Percentiles rank a stretch among this genome's conserved stretches.
These are phyloP conservation scores for Hippoglossus hippoglossus DNA, from an alignment of 2,797 vertebrate genomes.

Conservation along the genomic window DNA sequence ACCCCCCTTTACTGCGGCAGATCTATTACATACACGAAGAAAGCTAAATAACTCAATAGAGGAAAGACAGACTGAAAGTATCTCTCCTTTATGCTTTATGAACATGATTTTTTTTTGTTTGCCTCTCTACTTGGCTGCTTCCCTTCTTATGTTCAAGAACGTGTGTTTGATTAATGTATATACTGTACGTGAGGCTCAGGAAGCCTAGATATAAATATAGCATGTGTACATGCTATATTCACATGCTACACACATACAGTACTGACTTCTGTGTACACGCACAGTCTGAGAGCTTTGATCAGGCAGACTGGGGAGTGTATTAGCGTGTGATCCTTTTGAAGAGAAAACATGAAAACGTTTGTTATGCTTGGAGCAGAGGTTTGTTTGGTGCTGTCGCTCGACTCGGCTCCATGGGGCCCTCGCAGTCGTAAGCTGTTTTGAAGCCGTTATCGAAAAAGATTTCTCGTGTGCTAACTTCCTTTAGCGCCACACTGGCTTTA, in stretches of 20 bases:
- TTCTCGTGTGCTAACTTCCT: conserved; percentile 54
- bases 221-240: neutral
- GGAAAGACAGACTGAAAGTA: no score
- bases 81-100: no score
- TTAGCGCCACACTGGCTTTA: conserved; percentile 47
- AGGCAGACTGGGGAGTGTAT: conserved; percentile 47
- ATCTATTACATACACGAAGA: no score
- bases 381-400: conserved; percentile 57
- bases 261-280: neutral
- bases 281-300: conserved; percentile 57
- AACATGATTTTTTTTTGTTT: conserved; percentile 13
- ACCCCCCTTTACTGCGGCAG: no score
- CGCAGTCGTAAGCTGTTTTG: conserved; percentile 44
- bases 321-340: conserved; percentile 65
- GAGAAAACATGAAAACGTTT: conserved; percentile 64
- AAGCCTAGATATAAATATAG: neutral
- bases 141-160: conserved; percentile 1
- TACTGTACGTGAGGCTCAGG: conserved; percentile 1
- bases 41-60: no score
- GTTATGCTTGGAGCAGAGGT: conserved; percentile 66
- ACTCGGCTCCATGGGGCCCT: conserved; percentile 45
- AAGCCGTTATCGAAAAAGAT: conserved; percentile 58
- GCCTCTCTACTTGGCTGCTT: conserved; percentile 11
- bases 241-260: conserved; percentile 1
- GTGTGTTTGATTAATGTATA: neutral